phyloP scores from a whole-genome alignment of 2,797 vertebrate species.

The Microctenopoma stevenorrisi region DNA sequence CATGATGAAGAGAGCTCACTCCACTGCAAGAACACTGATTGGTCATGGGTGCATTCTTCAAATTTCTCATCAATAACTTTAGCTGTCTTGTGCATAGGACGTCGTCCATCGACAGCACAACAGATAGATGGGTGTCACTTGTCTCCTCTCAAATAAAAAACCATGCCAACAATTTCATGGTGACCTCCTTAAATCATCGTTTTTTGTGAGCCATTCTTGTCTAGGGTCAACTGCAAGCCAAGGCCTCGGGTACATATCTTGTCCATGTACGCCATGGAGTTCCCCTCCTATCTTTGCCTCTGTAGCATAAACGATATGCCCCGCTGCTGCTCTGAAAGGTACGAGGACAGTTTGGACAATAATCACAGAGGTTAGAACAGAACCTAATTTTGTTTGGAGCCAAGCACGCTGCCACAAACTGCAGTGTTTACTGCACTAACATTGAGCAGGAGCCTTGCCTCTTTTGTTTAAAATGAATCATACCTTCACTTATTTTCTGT shows the following conservation, averaged over 20 bases:
- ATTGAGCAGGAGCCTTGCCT: conserved; percentile 43
- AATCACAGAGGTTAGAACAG: conserved; percentile 11
- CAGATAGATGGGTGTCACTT: conserved; percentile 22
- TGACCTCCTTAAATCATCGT: conserved; percentile 35
- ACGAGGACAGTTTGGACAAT: conserved; percentile 31
- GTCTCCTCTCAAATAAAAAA: conserved; percentile 27
- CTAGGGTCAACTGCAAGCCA: neutral
- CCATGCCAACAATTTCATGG: conserved; percentile 50
- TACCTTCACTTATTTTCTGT: conserved; percentile 48
- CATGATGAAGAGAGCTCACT: conserved; percentile 37
- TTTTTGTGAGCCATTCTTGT: neutral
- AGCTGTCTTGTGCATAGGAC: conserved; percentile 12
- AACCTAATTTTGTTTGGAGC: conserved; percentile 72
- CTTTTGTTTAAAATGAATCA: conserved; percentile 63
- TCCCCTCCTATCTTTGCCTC: neutral
- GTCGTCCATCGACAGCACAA: conserved; percentile 10
- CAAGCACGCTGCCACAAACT: neutral
- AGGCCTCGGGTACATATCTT: conserved; percentile 3
- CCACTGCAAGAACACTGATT: conserved; percentile 37
- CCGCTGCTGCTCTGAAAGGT: conserved; percentile 31
- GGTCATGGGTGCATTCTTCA: conserved; percentile 55
- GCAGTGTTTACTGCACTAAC: conserved; percentile 56
- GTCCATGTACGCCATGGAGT: neutral
- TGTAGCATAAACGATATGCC: neutral
- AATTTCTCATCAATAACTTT: conserved; percentile 60